A percentile compares a stretch with the other conserved stretches of the same genome.
phyloP scores from a whole-genome alignment of 2,888 invertebrate genomes.

The Petrolisthes manimaculis region DNA sequence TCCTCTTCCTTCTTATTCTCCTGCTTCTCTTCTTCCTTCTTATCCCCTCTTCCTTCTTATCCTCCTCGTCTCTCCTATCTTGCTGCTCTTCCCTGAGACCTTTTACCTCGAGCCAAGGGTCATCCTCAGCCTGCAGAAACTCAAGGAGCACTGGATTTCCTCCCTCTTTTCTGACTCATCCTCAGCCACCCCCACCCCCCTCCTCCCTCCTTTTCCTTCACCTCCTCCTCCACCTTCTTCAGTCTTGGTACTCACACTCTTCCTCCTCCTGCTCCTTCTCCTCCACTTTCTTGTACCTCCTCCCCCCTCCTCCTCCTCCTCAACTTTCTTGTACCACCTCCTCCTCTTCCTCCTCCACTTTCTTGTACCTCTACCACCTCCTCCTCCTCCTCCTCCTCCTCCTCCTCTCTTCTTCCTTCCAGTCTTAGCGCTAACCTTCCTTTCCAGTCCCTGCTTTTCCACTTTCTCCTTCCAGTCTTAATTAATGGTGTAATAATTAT shows the following conservation, averaged over 20 bases:
- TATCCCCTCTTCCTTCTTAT: not conserved
- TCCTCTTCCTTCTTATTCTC: not conserved
- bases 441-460: too few species aligned
- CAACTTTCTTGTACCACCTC: not conserved
- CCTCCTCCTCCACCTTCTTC: slow-evolving; percentile 9
- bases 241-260: not conserved
- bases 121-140: slow-evolving; percentile 9
- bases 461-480: too few species aligned
- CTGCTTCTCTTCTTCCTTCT: not conserved
- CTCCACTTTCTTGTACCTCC: too few species aligned
- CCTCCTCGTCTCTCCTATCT: slow-evolving; percentile 2
- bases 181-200: not conserved
- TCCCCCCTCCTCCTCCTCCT: not conserved
- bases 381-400: too few species aligned
- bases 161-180: not conserved
- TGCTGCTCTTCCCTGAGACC: slow-evolving; percentile 14
- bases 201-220: slow-evolving; percentile 2
- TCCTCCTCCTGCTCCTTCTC: slow-evolving; percentile 2
- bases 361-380: not conserved
- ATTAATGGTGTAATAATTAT: too few species aligned
- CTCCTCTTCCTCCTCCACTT: not conserved
- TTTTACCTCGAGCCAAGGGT: slow-evolving; percentile 12
- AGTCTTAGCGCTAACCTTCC: too few species aligned
- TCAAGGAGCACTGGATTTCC: not conserved
- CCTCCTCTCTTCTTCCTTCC: too few species aligned